phyloP scores from a whole-genome alignment of 2,113 vertebrate genomes.

The Puma concolor region DNA sequence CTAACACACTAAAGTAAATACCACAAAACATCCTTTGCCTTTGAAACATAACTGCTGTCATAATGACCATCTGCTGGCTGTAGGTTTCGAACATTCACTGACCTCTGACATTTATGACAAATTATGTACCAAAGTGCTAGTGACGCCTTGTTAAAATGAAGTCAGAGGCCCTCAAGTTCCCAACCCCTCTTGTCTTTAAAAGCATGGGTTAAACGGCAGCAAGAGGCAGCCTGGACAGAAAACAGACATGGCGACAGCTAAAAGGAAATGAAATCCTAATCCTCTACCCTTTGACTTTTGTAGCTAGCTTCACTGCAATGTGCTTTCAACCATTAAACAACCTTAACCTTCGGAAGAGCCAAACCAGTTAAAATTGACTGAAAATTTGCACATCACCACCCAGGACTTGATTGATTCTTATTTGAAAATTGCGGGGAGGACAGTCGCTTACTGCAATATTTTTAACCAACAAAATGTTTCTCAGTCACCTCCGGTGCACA shows the following conservation, averaged over 20 bases:
- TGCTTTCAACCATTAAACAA: constrained; percentile 89
- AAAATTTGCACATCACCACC: constrained; percentile 86
- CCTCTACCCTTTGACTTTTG: constrained; percentile 87
- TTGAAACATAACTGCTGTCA: constrained; percentile 86
- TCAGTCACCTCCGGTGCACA: constrained; percentile 59
- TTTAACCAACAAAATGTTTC: constrained; percentile 83
- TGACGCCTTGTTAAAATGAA: constrained; percentile 93
- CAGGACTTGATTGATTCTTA: constrained; percentile 83
- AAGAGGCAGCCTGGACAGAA: constrained; percentile 89
- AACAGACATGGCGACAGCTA: constrained; percentile 87
- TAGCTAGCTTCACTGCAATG: constrained; percentile 82
- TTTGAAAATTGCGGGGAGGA: constrained; percentile 81
- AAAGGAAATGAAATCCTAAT: constrained; percentile 91
- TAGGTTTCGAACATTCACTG: constrained; percentile 88
- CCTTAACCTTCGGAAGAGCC: constrained; percentile 85
- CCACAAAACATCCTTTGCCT: constrained; percentile 79
- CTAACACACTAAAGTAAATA: constrained; percentile 84
- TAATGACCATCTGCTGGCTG: constrained; percentile 91
- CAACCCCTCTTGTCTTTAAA: constrained; percentile 88
- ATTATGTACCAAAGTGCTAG: constrained; percentile 91
- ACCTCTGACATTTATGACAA: constrained; percentile 94
- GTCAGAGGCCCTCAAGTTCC: constrained; percentile 81
- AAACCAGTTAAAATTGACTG: constrained; percentile 86
- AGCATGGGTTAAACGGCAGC: constrained; percentile 88
- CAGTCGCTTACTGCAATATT: constrained; percentile 75